Conservation (phyloP, 2,888 invertebrate genomes). For the Adineta ricciae region DNA sequence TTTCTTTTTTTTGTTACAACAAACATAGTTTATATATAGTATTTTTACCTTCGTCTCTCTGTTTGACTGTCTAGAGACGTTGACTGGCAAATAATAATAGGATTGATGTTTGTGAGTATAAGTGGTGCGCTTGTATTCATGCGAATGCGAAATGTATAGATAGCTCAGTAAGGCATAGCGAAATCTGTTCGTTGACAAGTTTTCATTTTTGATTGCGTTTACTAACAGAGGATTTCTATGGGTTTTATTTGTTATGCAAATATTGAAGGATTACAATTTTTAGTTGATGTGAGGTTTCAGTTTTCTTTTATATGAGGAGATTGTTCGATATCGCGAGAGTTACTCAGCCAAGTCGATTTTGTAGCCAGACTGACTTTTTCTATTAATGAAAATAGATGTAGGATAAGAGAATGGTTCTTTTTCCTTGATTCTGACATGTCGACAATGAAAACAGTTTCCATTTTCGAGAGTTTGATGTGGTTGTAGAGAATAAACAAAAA, state of each 20-base stretch:
- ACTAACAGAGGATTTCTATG: neutral
- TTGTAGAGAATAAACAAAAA: neutral
- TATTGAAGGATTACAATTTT: neutral
- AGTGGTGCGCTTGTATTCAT: neutral
- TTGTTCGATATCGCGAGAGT: too few relatives aligned
- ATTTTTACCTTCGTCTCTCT: neutral
- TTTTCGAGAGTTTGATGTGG: neutral
- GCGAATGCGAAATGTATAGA: neutral
- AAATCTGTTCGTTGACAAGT: neutral
- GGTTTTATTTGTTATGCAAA: neutral
- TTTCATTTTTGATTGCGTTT: neutral
- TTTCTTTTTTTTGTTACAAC: neutral
- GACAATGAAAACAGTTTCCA: neutral
- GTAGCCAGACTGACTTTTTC: too few relatives aligned
- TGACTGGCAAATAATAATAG: neutral
- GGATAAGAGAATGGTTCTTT: too few relatives aligned
- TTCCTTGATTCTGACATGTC: neutral
- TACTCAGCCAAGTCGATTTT: too few relatives aligned
- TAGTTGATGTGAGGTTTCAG: neutral
- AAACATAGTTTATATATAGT: neutral
- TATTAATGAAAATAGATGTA: too few relatives aligned
- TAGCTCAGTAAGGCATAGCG: neutral
- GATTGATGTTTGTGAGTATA: neutral
- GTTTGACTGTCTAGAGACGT: neutral
- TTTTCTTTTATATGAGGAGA: too few relatives aligned